Percentiles rank a stretch among this genome's conserved stretches.
Conservation (phyloP, 2,797 vertebrate genomes). For the Otolemur crassicaudatus region DNA sequence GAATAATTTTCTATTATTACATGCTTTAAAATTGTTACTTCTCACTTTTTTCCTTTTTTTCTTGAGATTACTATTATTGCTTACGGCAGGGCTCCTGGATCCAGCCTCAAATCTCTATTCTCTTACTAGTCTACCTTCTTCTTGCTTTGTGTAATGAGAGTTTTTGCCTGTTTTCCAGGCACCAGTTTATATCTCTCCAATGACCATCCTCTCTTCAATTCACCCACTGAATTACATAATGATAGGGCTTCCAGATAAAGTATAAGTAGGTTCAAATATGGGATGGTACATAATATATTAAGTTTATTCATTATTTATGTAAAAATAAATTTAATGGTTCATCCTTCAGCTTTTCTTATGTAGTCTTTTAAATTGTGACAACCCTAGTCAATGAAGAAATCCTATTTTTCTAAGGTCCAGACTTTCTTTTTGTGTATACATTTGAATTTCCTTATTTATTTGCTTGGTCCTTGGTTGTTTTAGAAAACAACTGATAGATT, state of each 20-base stretch:
- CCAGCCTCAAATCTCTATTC: neutral
- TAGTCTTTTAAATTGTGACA: neutral
- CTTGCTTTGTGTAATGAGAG: neutral
- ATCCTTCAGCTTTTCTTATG: neutral
- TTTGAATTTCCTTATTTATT: conserved; percentile 10
- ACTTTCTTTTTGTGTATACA: neutral
- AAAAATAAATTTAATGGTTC: neutral
- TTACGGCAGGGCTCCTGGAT: neutral
- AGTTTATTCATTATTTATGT: conserved; percentile 18
- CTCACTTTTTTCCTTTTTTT: neutral
- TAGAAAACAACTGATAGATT: neutral
- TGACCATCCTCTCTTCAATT: neutral
- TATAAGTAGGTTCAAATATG: neutral
- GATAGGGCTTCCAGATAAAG: neutral
- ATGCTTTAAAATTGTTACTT: neutral
- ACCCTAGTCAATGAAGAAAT: neutral
- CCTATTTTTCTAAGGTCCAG: neutral
- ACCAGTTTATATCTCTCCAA: neutral
- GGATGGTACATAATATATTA: neutral
- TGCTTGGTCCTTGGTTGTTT: neutral
- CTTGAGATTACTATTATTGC: neutral
- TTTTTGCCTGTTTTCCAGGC: neutral
- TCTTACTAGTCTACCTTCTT: neutral
- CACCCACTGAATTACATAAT: neutral
- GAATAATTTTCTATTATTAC: neutral